Percentiles rank a stretch among this genome's conserved stretches.
These are phyloP conservation scores for Puntigrus tetrazona DNA, from an alignment of 2,113 vertebrate species.

Conservation along the genomic window DNA sequence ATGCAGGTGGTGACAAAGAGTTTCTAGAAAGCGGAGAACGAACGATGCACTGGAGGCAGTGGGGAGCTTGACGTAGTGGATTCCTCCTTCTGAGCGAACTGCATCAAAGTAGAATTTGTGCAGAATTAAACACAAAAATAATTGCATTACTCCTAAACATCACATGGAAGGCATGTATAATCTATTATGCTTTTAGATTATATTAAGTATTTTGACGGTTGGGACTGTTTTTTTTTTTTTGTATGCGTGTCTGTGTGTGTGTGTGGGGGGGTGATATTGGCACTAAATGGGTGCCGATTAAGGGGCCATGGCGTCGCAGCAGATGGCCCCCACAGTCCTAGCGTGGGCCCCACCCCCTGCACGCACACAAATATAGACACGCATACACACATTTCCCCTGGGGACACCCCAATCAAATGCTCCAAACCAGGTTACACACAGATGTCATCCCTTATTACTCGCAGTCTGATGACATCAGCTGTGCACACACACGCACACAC, in stretches of 20 bases:
- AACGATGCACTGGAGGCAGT: slow-evolving; percentile 92
- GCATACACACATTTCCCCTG: slow-evolving; percentile 55
- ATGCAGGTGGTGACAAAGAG: slow-evolving; percentile 89
- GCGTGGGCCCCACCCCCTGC: slow-evolving; percentile 36
- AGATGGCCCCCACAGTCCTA: slow-evolving; percentile 50
- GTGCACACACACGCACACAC: slow-evolving; percentile 56
- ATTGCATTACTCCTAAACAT: neutral
- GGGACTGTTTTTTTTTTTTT: too few relatives aligned
- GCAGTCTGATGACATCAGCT: slow-evolving; percentile 67
- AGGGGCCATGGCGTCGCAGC: slow-evolving; percentile 37
- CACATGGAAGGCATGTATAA: neutral
- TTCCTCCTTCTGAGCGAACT: slow-evolving; percentile 92
- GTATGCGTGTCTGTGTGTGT: too few relatives aligned
- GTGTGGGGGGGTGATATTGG: neutral
- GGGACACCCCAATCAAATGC: slow-evolving; percentile 68
- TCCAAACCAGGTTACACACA: slow-evolving; percentile 77
- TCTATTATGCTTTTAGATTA: neutral
- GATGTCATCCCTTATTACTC: slow-evolving; percentile 77
- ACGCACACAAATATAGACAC: slow-evolving; percentile 48
- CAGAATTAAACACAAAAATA: neutral
- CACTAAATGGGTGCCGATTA: slow-evolving; percentile 46
- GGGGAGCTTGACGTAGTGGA: slow-evolving; percentile 89
- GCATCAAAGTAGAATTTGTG: slow-evolving; percentile 31
- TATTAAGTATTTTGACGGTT: too few relatives aligned
- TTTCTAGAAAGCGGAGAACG: slow-evolving; percentile 93